These are phyloP conservation scores for Pseudomugil gertrudae DNA, from an alignment of 2,797 vertebrate species.

Conservation along the genomic window DNA sequence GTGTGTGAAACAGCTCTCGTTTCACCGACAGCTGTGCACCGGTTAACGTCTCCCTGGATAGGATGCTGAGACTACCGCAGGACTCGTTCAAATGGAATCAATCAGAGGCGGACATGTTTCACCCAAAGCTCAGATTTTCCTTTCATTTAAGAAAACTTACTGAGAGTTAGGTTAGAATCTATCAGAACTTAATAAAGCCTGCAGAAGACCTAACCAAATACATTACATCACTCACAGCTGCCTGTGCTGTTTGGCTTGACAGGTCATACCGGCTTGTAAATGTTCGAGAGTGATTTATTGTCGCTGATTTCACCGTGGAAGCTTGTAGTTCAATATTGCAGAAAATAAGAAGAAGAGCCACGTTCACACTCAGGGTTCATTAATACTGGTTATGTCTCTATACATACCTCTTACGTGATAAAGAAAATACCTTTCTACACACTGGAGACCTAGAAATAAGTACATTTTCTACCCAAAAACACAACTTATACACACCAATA, in stretches of 20 bases:
- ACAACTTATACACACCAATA: conserved; percentile 47
- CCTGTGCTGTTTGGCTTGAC: conserved; percentile 10
- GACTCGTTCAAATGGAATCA: background rate
- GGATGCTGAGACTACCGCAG: conserved; percentile 8
- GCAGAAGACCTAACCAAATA: conserved; percentile 1
- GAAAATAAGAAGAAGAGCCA: conserved; percentile 6
- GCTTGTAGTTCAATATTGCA: background rate
- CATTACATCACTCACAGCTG: conserved; percentile 6
- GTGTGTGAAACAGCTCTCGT: background rate
- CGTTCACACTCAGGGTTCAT: background rate
- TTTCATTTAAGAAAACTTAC: conserved; percentile 19
- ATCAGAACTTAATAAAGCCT: conserved; percentile 13
- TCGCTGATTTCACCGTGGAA: background rate
- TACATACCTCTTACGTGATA: background rate
- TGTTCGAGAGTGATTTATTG: background rate
- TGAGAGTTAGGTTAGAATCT: background rate
- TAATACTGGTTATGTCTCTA: background rate
- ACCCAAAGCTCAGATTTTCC: background rate
- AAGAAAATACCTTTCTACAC: background rate
- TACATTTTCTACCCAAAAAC: conserved; percentile 24
- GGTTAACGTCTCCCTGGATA: background rate
- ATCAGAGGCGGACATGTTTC: background rate
- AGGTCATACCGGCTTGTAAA: background rate
- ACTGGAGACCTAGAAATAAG: conserved; percentile 1
- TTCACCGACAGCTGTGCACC: conserved; percentile 9